Conservation (phyloP, 2,113 vertebrate species). For the Euleptes europaea region DNA sequence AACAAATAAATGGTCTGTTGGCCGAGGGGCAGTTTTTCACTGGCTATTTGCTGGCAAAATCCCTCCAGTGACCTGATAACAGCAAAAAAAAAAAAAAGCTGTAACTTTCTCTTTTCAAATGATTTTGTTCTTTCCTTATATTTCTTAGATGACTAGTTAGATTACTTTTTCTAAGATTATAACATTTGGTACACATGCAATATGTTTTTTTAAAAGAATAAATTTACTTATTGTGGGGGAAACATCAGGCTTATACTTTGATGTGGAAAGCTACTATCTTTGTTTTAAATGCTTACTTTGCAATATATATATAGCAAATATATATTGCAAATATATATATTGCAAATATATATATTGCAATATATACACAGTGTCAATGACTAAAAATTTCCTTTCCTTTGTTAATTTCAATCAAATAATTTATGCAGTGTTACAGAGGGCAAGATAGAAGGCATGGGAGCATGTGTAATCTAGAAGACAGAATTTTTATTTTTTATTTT, state of each 20-base stretch:
- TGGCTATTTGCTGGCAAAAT: background rate
- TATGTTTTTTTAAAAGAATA: background rate
- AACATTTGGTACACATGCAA: background rate
- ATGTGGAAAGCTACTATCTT: background rate
- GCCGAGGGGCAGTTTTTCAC: background rate
- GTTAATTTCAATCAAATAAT: conserved; percentile 51
- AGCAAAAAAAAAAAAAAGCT: background rate
- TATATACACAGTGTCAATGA: too few relatives aligned
- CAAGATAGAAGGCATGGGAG: conserved; percentile 27
- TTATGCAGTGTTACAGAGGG: background rate
- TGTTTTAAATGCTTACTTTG: conserved; percentile 25
- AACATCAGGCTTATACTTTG: background rate
- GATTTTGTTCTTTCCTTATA: background rate
- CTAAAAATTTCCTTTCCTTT: too few relatives aligned
- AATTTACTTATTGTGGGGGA: background rate
- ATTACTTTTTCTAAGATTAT: background rate
- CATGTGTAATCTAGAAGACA: conserved; percentile 30
- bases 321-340: conserved; percentile 14
- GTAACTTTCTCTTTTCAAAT: background rate
- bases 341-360: too few relatives aligned
- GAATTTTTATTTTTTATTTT: background rate
- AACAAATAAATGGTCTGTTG: background rate
- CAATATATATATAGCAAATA: conserved; percentile 18
- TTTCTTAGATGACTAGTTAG: background rate
- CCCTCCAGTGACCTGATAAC: background rate